Evolutionary conservation across 2,888 invertebrate genomes (phyloP), one percentile per base, ranked within the genome.

Genomic region (Phortica okadai): DNA sequence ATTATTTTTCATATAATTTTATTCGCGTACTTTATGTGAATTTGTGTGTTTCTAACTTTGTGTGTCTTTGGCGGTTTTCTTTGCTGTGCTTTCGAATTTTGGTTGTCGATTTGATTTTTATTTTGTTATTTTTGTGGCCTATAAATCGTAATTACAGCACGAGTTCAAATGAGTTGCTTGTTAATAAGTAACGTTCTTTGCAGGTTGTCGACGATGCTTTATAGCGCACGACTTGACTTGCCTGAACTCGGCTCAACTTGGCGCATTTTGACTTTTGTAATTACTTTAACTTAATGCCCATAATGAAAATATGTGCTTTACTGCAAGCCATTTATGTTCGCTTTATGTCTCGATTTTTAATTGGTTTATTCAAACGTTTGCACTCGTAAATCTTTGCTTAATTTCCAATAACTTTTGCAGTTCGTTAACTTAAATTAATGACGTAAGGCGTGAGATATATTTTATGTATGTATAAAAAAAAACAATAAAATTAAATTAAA

Each of bases 141-240:
- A 86, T 86, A 86, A 88, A 86, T 87, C 81, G 87, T 88, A 88
- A 86, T 88, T 87, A 88, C 86, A 87, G 84, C 82, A 85, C 85
- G 81, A 84, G 80, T 79, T 83, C 82, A 88, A 86, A 86, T 87
- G 87, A 87, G 84, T 87, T 8, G 16, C 56, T 62, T 5, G 16
- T 21, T 21, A 62, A 25, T 50, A 56, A 56, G 33, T 33, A 33
- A 33, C 33, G 33, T 33, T 33, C 33, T 33, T 1, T 33, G 33
- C 33, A 33, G 33, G 33, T 33, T 33, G 33, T 33, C 33, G 33
- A 33, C 33, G 33, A 33, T 33, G 33, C 33, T 33, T 33, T 33
- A 33, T 33, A 33, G 33, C 33, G 33, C 33, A 64, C 10, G 41
- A 33, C 33, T 41, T 16, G 58, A 16, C 58, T 58, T 58, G 16